Base-by-base conservation (phyloP, 2,113 vertebrate species). In the Phoxinus phoxinus region DNA sequence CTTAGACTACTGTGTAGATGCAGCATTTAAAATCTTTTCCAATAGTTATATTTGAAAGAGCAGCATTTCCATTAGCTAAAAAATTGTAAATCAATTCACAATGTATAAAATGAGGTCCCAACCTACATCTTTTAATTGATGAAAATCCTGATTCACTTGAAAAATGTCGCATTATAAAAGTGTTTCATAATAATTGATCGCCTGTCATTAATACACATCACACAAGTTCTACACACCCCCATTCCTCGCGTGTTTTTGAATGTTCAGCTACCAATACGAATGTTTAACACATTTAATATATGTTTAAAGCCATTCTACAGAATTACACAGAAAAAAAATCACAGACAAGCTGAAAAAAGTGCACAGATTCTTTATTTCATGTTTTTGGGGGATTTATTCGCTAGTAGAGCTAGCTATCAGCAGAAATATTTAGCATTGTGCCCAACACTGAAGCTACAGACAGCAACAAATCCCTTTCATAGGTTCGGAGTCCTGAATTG, bases 401-500 rank as follows among this genome's bases (percentile, higher is more conserved):
- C 19, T 35, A 11, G 67, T 35, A 37, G 67, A 71, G 32, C 21
- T 44, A 21, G 3, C 13, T 69, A 15, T 35, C 25, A 3, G 2
- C 30, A 30, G 73, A 75, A 48, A 51, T 51, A 75, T 51, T 75
- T 3, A 51, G 48, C 27, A 2, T 8, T 10, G 8, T 32, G 74
- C 32, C 53, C 76, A 35, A 37, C 27, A 17, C 74, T 73, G 27
- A 78, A 58, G 48, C 37, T 37, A 46, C 71, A 77, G 77, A 82
- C 19, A 46, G 59, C 61, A 30, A 23, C 59, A 56, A 37, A 32
- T 81, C 30, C 1, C 21, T 41, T 83, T 77, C 61, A 83, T 44
- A 41, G 61, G 35, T 2, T 6, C 30, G 1, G 53, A 46, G 72
- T 27, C 44, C 32, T 69, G 72, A 80, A 8, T 2, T 3, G n/a